Percentiles rank a stretch among this genome's conserved stretches.
Evolutionary conservation across 2,113 vertebrate species (phyloP).

Genomic region (Manacus vitellinus): DNA sequence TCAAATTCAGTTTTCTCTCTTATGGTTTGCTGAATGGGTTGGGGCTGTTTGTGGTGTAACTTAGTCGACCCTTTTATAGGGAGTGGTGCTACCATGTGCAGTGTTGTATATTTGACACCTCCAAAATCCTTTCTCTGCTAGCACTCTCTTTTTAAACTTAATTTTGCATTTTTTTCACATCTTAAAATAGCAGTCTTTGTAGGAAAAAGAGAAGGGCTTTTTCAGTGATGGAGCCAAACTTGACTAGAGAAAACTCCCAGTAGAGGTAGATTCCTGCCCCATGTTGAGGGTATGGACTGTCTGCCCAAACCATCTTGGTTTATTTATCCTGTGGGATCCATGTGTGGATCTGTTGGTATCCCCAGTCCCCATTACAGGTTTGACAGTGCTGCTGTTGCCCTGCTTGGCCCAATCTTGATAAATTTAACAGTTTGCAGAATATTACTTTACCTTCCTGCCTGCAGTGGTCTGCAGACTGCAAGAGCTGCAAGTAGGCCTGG

Average conservation of each 20-base stretch:
- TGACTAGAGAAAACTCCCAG: neutral
- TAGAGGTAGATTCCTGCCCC: neutral
- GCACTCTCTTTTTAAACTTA: neutral
- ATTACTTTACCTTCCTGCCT: neutral
- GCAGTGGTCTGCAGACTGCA: neutral
- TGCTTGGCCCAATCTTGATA: neutral
- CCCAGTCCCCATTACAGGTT: accelerated
- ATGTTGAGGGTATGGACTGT: neutral
- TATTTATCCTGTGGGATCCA: accelerated
- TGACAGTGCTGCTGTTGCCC: neutral
- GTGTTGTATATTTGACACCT: conserved; percentile 53
- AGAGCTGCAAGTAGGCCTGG: neutral
- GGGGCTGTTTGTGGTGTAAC: conserved; percentile 50
- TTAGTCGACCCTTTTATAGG: conserved; percentile 40
- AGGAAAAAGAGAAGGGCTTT: neutral
- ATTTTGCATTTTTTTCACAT: neutral
- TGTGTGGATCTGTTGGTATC: neutral
- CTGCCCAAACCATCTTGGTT: neutral
- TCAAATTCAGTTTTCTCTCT: conserved; percentile 8
- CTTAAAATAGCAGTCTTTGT: neutral
- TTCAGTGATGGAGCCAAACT: neutral
- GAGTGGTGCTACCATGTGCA: conserved; percentile 28
- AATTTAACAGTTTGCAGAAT: neutral
- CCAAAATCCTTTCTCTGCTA: neutral
- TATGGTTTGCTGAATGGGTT: conserved; percentile 16